These are phyloP conservation scores for Epistrophe eligans DNA, from an alignment of 2,888 invertebrate species.

Conservation along the genomic window DNA sequence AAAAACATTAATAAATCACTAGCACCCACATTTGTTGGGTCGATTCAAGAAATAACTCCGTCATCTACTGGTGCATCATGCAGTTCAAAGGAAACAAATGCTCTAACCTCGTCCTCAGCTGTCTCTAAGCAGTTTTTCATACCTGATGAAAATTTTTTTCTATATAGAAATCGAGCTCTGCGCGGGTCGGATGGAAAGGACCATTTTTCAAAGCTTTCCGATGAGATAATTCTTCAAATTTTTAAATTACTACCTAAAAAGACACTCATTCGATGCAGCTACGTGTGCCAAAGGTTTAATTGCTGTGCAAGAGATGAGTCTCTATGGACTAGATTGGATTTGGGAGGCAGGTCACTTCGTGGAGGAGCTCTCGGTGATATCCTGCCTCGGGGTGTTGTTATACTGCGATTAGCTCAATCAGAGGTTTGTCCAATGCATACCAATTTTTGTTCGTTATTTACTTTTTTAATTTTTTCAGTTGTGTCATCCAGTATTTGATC, in stretches of 20 bases:
- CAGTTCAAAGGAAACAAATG: conserved; percentile 16
- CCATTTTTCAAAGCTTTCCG: conserved; percentile 90
- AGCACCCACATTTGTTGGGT: conserved; percentile 30
- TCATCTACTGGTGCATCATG: conserved; percentile 43
- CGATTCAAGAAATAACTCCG: conserved; percentile 42
- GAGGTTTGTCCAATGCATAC: conserved; percentile 85
- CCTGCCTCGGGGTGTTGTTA: conserved; percentile 90
- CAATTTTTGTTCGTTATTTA: not conserved
- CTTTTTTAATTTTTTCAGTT: conserved; percentile 81
- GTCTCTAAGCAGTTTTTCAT: conserved; percentile 64
- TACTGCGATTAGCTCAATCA: conserved; percentile 91
- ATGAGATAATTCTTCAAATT: conserved; percentile 93
- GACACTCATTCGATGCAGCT: conserved; percentile 88
- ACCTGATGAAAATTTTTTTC: conserved; percentile 82
- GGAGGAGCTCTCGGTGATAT: conserved; percentile 90
- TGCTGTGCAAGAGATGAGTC: conserved; percentile 92
- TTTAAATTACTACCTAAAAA: conserved; percentile 93
- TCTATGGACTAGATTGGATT: conserved; percentile 93
- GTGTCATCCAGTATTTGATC: conserved; percentile 85
- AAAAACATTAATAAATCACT: conserved; percentile 79
- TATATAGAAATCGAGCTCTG: conserved; percentile 81
- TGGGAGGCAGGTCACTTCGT: conserved; percentile 88
- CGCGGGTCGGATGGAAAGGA: conserved; percentile 84
- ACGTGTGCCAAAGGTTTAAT: conserved; percentile 92
- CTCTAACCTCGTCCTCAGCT: conserved; percentile 29